Evolutionary conservation across 2,888 invertebrate genomes (phyloP).

Genomic region (Chrysolina oricalcia): DNA sequence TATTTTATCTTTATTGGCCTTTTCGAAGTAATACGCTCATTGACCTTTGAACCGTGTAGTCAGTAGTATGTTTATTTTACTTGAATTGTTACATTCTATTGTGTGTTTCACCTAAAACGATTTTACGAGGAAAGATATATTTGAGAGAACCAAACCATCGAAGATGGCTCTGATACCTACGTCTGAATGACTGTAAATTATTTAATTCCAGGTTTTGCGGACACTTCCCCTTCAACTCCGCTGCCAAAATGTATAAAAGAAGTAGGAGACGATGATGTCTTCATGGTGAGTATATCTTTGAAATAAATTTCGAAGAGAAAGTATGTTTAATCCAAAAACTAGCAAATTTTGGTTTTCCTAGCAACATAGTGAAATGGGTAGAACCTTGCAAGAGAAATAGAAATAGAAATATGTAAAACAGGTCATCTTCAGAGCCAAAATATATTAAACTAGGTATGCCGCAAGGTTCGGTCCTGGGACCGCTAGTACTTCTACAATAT

Average conservation of each 20-base stretch:
- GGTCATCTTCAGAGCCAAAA: too few species aligned
- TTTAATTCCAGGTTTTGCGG: constrained; percentile 80
- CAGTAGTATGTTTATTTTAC: constrained; percentile 3
- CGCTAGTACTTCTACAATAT: too few species aligned
- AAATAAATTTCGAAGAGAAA: too few species aligned
- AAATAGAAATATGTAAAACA: too few species aligned
- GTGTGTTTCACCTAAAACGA: too few species aligned
- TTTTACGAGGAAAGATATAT: background rate
- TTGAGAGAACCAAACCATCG: background rate
- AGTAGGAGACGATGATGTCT: constrained; percentile 94
- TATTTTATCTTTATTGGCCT: constrained; percentile 38
- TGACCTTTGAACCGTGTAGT: constrained; percentile 17
- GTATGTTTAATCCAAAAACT: too few species aligned
- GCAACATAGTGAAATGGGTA: too few species aligned
- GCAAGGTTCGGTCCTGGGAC: too few species aligned
- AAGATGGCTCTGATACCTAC: background rate
- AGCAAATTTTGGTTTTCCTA: too few species aligned
- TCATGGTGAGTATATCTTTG: constrained; percentile 84
- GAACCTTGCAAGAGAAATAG: too few species aligned
- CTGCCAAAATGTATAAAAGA: constrained; percentile 83
- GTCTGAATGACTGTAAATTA: background rate
- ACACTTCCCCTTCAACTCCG: constrained; percentile 81
- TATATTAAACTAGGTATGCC: too few species aligned
- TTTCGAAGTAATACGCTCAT: constrained; percentile 5
- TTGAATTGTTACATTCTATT: background rate